Evolutionary conservation across 2,797 vertebrate species (phyloP).

Genomic region (Molossus alvarezi): DNA sequence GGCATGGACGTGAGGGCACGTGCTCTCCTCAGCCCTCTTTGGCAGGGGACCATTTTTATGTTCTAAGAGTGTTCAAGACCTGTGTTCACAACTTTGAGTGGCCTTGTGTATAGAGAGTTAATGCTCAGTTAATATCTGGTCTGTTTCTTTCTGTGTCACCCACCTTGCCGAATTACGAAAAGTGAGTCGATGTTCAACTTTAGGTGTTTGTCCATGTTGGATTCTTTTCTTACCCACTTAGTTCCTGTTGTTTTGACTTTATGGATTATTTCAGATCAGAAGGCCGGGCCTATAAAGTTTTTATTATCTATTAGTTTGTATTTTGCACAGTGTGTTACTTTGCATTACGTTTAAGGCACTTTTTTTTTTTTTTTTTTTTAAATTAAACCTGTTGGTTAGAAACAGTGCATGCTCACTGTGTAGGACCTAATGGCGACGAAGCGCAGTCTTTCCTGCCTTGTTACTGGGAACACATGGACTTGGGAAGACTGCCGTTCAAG

Average conservation of each 20-base stretch:
- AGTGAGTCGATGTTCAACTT: neutral
- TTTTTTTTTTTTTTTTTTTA: neutral
- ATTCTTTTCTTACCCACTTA: neutral
- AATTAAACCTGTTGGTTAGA: neutral
- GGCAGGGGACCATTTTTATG: neutral
- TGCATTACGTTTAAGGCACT: neutral
- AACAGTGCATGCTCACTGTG: neutral
- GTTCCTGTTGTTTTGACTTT: constrained; percentile 18
- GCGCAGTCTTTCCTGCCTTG: neutral
- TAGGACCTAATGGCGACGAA: neutral
- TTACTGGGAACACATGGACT: neutral
- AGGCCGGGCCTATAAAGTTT: neutral
- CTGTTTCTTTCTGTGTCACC: neutral
- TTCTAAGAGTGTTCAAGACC: neutral
- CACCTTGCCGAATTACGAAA: neutral
- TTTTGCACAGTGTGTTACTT: neutral
- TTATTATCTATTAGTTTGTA: neutral
- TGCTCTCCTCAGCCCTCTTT: neutral
- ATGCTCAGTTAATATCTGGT: neutral
- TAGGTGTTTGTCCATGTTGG: neutral
- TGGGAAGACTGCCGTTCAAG: neutral
- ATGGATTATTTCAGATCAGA: neutral
- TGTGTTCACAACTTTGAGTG: neutral
- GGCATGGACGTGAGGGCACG: neutral
- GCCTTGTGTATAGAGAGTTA: neutral